phyloP scores from a whole-genome alignment of 2,888 invertebrate species.

The Cheilosia urbana region DNA sequence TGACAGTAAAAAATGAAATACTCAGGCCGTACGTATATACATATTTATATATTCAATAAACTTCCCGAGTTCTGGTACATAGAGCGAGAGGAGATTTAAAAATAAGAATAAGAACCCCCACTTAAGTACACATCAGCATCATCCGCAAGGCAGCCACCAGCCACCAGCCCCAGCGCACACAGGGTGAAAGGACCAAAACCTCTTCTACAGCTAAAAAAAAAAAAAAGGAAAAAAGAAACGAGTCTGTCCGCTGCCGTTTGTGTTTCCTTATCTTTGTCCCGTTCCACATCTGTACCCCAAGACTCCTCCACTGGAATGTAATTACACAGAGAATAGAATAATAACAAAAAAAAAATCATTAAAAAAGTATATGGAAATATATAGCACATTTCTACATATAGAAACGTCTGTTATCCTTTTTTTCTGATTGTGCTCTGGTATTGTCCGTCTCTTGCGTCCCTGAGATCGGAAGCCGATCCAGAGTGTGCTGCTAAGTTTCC shows the following conservation, averaged over 20 bases:
- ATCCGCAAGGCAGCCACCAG: conserved; percentile 16
- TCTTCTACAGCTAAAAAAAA: conserved; percentile 18
- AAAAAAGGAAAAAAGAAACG: conserved; percentile 9
- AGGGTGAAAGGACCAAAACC: conserved; percentile 45
- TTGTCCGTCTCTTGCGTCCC: conserved; percentile 65
- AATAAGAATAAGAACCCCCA: conserved; percentile 68
- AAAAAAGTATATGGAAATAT: conserved; percentile 46
- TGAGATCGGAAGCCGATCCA: conserved; percentile 31
- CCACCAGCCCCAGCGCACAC: conserved; percentile 15
- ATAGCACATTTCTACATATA: conserved; percentile 29
- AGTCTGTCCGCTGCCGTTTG: conserved; percentile 68
- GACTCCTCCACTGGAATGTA: conserved; percentile 61
- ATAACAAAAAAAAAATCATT: conserved; percentile 41
- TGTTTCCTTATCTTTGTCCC: conserved; percentile 54
- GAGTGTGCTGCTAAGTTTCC: background rate
- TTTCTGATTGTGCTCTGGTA: conserved; percentile 49
- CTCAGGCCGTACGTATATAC: background rate
- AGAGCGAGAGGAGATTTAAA: conserved; percentile 42
- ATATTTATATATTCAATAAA: conserved; percentile 44
- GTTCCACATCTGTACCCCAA: conserved; percentile 13
- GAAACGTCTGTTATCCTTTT: conserved; percentile 63
- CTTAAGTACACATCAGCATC: conserved; percentile 47
- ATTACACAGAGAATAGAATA: conserved; percentile 61
- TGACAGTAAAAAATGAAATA: conserved; percentile 58
- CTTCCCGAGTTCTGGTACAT: conserved; percentile 36